Percentiles rank a stretch among this genome's conserved stretches.
Conservation (phyloP, 2,888 invertebrate species). For the Mycogona germanica region DNA sequence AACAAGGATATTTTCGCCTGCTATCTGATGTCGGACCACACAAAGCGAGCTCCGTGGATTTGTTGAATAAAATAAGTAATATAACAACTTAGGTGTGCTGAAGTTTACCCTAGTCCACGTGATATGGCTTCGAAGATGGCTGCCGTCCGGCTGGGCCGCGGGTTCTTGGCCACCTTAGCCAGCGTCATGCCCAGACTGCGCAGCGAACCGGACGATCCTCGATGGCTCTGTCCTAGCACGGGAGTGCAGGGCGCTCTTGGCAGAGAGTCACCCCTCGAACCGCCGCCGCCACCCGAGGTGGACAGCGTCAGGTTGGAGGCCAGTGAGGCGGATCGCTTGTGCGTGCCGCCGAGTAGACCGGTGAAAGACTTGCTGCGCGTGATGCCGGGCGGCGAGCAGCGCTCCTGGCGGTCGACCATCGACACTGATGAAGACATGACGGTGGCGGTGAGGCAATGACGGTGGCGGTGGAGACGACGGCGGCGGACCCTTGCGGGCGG, state of each 20-base stretch:
- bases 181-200: conserved; percentile 13
- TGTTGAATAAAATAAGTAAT: too few species aligned
- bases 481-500: too few species aligned
- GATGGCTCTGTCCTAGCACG: conserved; percentile 14
- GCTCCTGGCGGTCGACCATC: too few species aligned
- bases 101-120: conserved; percentile 30
- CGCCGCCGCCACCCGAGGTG: conserved; percentile 1
- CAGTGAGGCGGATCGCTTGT: conserved; percentile 8
- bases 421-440: too few species aligned
- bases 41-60: too few species aligned
- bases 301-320: conserved; percentile 2
- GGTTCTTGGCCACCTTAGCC: conserved; percentile 30
- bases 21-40: too few species aligned
- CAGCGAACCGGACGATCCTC: conserved; percentile 7
- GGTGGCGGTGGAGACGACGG: too few species aligned
- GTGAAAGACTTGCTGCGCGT: conserved; percentile 18
- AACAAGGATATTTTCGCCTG: too few species aligned
- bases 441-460: too few species aligned
- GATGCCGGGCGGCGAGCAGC: conserved; percentile 6
- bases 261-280: conserved; percentile 7
- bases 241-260: conserved; percentile 8
- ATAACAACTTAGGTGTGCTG: too few species aligned
- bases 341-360: conserved; percentile 13
- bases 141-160: conserved; percentile 30
- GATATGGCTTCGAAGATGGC: conserved; percentile 32